phyloP scores from a whole-genome alignment of 1,140 invertebrate species.

The Ostrea edulis region DNA sequence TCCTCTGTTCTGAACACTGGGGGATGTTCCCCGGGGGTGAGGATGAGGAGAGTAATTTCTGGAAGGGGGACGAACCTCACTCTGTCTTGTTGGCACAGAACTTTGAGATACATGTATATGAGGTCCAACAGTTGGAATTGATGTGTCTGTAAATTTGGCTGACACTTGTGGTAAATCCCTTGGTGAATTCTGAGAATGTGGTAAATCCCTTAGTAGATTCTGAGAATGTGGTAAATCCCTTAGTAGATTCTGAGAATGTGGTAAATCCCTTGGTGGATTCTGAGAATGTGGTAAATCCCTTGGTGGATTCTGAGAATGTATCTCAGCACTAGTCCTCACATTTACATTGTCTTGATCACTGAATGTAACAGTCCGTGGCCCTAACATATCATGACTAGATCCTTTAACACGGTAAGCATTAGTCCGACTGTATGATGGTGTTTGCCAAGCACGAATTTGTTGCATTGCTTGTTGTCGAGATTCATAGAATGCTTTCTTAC shows the following conservation, averaged over 20 bases:
- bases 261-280: no score
- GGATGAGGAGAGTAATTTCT: slow-evolving; percentile 4
- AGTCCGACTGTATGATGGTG: slow-evolving; percentile 58
- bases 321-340: not conserved
- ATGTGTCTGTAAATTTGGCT: not conserved
- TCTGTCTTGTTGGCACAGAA: slow-evolving; percentile 5
- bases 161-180: not conserved
- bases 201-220: no score
- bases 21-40: not conserved
- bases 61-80: not conserved
- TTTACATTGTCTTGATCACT: slow-evolving; percentile 3
- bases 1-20: not conserved
- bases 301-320: not conserved
- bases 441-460: slow-evolving; percentile 73
- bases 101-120: not conserved
- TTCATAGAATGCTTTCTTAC: slow-evolving; percentile 74
- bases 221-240: no score
- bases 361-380: not conserved
- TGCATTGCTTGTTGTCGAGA: slow-evolving; percentile 74
- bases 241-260: no score
- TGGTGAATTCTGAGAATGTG: no score
- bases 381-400: slow-evolving; percentile 30
- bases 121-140: not conserved
- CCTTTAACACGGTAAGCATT: slow-evolving; percentile 13
- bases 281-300: not conserved